Percentiles rank a stretch among this genome's conserved stretches.
phyloP scores from a whole-genome alignment of 2,113 vertebrate species.

The Pluvianellus socialis region DNA sequence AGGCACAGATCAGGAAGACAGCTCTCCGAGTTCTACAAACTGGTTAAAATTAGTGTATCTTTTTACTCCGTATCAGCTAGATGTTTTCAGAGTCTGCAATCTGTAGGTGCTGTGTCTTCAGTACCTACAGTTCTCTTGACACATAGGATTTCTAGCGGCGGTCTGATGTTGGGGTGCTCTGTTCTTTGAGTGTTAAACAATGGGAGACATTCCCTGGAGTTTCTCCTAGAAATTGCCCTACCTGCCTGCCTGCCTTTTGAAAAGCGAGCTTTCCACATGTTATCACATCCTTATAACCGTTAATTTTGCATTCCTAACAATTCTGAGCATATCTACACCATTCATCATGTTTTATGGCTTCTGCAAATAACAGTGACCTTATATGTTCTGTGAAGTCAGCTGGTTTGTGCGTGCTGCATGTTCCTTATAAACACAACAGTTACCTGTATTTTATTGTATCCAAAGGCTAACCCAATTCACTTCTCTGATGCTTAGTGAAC shows the following conservation, averaged over 20 bases:
- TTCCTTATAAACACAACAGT: background rate
- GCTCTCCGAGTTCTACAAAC: background rate
- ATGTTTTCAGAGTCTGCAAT: background rate
- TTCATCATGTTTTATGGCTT: background rate
- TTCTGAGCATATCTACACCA: background rate
- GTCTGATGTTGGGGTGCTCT: background rate
- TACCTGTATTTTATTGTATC: background rate
- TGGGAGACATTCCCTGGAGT: background rate
- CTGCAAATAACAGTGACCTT: background rate
- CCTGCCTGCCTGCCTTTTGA: background rate
- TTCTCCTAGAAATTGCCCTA: background rate
- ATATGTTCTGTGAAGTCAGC: background rate
- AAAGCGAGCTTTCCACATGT: background rate
- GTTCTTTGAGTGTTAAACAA: background rate
- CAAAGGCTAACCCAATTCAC: background rate
- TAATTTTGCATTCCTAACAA: background rate
- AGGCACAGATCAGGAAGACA: background rate
- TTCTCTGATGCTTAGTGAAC: background rate
- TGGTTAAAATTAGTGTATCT: background rate
- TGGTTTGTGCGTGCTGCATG: background rate
- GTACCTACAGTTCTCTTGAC: background rate
- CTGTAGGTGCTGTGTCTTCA: background rate
- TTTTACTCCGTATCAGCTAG: background rate
- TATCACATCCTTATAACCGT: background rate
- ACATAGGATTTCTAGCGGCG: background rate